Base-by-base conservation (phyloP, 2,113 vertebrate genomes). In the Peromyscus californicus region DNA sequence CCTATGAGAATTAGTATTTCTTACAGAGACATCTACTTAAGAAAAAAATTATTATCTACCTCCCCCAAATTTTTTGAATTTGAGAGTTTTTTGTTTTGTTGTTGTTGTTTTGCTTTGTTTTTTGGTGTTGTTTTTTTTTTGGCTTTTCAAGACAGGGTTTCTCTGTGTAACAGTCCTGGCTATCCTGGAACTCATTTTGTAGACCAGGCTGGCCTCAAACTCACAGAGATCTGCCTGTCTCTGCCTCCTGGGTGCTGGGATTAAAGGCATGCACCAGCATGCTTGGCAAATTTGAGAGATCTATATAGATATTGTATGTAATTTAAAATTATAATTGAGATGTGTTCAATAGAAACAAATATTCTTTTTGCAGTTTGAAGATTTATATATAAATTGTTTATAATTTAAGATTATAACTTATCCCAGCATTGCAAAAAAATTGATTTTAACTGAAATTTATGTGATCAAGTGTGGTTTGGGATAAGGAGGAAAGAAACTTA, bases 1-100 rank as follows among this genome's bases (percentile, higher is more conserved):
- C 78, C 78, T 98, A 99, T 99, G 98, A 99, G 98, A 99, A 99
- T 99, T 98, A 99, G 99, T 99, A 97, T 70, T 96, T 98, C 98
- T 98, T 98, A 98, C 98, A 0, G 98, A 98, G 98, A 98, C 98
- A 98, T 98, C 98, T 98, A 98, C 98, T 99, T 98, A 54, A 21
- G 10, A 31, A 78, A 78, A 97, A 98, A 99, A 99, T 98, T 99
- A 99, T 98, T 98, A 98, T 98, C 54, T 59, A 26, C 54, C 21
- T 61, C 11, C 98, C n/a, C 11, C 65, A 54, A 61, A 16, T 54
- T 80, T 76, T 69, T 88, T 69, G 9, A 69, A 94, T 54, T 67
- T 75, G 42, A 82, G 42, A 80, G 31, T 45, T 48, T 42, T 78
- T 45, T 33, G 8, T 33, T 79, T n/a, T 21, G 12, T 48, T 78